Base-by-base conservation (phyloP, 2,797 vertebrate species). In the Hydrophis major region DNA sequence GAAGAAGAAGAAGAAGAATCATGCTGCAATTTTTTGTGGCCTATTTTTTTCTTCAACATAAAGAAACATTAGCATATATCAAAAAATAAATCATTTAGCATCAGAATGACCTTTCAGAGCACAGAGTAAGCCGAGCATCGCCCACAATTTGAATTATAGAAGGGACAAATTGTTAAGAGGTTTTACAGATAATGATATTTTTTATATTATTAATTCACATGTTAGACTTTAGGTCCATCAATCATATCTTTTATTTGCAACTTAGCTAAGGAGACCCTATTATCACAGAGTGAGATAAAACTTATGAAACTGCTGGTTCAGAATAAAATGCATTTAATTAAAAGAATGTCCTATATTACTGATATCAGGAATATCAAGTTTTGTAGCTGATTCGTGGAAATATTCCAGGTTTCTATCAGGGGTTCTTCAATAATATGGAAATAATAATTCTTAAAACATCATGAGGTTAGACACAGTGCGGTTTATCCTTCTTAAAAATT, bases 221-320 rank as follows among this genome's bases (percentile, higher is more conserved):
- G 18, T 78, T 78, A 78, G 20, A 32, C 74, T 42, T 78, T 8
- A 78, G 3, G 18, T 42, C 37, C 74, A 78, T 78, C 37, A 78
- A 42, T 42, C 74, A 78, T 78, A 42, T 42, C 18, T 78, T 78
- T 78, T 78, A 78, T 78, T 42, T 42, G 74, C 37, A 78, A 78
- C 37, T 78, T 69, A 4, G 13, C 66, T 69, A 7, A 88, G 66
- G 66, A 16, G 66, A 69, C 95, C 93, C 93, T 93, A 94, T 32
- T 86, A 56, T 0, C 56, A 89, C 86, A 90, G 88, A 91, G 6
- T 95, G 91, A 90, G 42, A 78, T 78, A 78, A 42, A 78, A 78
- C 37, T 11, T 42, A 42, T 22, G 37, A 22, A 78, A 78, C 74
- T 78, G 37, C 74, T 22, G 3, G 32, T 42, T 78, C 74, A 78